A percentile compares a stretch with the other conserved stretches of the same genome.
phyloP scores from a whole-genome alignment of 2,888 invertebrate species.

The Monoplex corrugatus region DNA sequence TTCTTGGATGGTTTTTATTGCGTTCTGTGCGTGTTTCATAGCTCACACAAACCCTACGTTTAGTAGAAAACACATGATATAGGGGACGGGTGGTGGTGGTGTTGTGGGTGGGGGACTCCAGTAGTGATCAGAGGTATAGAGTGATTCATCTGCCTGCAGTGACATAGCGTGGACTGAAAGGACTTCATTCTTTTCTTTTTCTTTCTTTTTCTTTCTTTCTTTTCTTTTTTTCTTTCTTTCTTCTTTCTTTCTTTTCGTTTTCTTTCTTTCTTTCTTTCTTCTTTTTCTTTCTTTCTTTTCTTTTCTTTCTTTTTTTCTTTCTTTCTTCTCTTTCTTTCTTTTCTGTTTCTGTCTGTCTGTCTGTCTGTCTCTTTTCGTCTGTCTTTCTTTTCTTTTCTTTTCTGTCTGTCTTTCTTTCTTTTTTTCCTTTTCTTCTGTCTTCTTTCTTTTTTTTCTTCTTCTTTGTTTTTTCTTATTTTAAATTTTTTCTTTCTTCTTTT shows the following conservation, averaged over 20 bases:
- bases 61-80: too few relatives aligned
- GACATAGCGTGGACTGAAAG: too few relatives aligned
- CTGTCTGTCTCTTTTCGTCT: neutral
- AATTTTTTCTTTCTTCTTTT: neutral
- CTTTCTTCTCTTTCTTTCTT: neutral
- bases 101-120: too few relatives aligned
- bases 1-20: too few relatives aligned
- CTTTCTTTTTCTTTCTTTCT: too few relatives aligned
- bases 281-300: neutral
- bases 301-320: neutral
- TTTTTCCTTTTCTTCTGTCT: neutral
- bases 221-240: neutral
- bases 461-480: neutral
- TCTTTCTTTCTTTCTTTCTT: neutral
- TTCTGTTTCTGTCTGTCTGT: neutral
- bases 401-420: neutral
- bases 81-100: too few relatives aligned
- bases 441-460: neutral
- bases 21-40: too few relatives aligned
- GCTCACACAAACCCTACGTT: too few relatives aligned
- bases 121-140: too few relatives aligned
- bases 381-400: neutral
- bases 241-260: neutral
- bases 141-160: too few relatives aligned
- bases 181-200: too few relatives aligned